Conservation (phyloP, 2,113 vertebrate species). For the Burhinus oedicnemus region DNA sequence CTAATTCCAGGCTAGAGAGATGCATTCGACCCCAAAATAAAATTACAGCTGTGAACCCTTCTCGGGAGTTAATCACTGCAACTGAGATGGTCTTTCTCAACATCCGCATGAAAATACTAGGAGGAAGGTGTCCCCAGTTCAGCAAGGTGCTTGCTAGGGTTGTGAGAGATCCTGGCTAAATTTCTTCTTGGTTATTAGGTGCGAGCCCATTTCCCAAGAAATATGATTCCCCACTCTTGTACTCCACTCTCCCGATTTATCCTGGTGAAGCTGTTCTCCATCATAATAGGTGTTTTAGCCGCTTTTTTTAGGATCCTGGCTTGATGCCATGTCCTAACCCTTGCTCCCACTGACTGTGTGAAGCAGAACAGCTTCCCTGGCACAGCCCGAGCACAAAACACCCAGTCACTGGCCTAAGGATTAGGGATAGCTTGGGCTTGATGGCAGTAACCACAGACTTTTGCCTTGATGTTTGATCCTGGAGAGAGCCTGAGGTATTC, state of each 20-base stretch:
- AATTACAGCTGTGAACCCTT: neutral
- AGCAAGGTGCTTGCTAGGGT: neutral
- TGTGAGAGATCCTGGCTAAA: neutral
- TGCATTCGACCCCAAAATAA: neutral
- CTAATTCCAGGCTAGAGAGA: neutral
- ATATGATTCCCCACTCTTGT: neutral
- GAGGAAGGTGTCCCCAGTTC: neutral
- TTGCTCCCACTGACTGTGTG: neutral
- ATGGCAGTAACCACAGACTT: neutral
- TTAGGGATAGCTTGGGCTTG: neutral
- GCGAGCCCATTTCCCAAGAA: neutral
- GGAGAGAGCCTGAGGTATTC: neutral
- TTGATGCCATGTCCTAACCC: neutral
- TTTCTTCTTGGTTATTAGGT: neutral
- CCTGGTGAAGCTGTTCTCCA: neutral
- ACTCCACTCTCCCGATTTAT: neutral
- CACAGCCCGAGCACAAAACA: neutral
- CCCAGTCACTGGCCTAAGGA: neutral
- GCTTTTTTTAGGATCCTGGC: neutral
- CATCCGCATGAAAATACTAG: neutral
- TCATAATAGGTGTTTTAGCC: neutral
- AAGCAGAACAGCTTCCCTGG: neutral
- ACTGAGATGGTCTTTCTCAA: neutral
- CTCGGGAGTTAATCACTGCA: neutral
- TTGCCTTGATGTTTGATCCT: neutral